Evolutionary conservation across 2,888 invertebrate species (phyloP), one percentile per base, ranked within the genome.

Genomic region (Diachrysia chrysitis): DNA sequence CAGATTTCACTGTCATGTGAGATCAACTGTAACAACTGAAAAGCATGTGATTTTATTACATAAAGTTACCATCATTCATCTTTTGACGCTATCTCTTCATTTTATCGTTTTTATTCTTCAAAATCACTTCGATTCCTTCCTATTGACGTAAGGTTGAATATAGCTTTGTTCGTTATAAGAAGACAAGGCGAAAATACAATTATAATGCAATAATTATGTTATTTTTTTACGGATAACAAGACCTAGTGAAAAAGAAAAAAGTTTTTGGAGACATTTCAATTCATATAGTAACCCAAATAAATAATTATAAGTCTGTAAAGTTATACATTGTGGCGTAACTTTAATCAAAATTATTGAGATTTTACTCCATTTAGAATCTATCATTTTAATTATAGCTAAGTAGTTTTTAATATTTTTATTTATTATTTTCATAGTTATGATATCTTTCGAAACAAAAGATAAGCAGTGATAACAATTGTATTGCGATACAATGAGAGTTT

Each of bases 51-150:
- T 85, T 76, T 65, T 65, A 58, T 69, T 72, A 64, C 69, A 72
- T 55, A 67, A 58, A 64, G 62, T 21, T 21, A 51, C 65, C 66
- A 89, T 90, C 89, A 82, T 74, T 90, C 90, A 90, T 85, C 77
- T 82, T n/a, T 81, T 79, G 89, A 89, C 90, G 81, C 71, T 86
- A 88, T 89, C 90, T 74, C 32, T 58, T 42, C 25, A 54, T 62
- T 42, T 70, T 83, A 83, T 81, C 76, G 72, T 79, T 64, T 17
- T 35, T 23, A 67, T 46, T 67, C 53, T 48, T 54, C 35, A 51
- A 3, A 65, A 70, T 65, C 57, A 66, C 64, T 57, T 58, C 62
- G 14, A 2, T 35, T 17, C 35, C 63, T 74, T 68, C 14, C 16
- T 17, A 48, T 59, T 69, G 48, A 16, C 0, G 53, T 71, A 79